Evolutionary conservation across 2,888 invertebrate genomes (phyloP).

Genomic region (Caenorhabditis zanzibari): DNA sequence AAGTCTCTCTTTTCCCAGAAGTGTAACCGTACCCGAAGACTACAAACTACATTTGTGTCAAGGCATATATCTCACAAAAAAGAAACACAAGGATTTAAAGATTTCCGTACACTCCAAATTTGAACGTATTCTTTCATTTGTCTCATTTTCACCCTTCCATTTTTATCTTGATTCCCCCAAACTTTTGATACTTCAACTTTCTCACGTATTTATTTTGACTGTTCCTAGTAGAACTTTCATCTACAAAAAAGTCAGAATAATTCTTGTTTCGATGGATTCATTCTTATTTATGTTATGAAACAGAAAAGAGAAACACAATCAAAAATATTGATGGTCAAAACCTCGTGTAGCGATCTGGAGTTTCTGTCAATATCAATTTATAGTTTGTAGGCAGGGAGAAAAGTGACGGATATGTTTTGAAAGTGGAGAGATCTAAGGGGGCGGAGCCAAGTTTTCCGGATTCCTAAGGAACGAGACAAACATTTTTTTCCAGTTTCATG

Average conservation of each 20-base stretch:
- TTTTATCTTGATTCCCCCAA: background rate
- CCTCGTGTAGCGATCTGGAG: slow-evolving; percentile 7
- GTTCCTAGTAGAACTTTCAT: background rate
- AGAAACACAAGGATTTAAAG: background rate
- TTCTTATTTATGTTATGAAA: background rate
- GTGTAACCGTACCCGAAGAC: background rate
- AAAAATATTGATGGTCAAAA: background rate
- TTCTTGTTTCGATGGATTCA: too few relatives aligned
- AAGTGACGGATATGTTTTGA: slow-evolving; percentile 2
- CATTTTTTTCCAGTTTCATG: too few relatives aligned
- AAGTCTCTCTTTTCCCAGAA: too few relatives aligned
- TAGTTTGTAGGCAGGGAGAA: background rate
- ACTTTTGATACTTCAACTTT: slow-evolving; percentile 17
- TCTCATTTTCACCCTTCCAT: background rate
- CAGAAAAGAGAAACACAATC: background rate
- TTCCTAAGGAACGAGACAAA: too few relatives aligned
- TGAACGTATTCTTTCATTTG: background rate
- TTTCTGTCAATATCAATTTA: slow-evolving; percentile 9
- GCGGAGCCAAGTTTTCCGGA: background rate
- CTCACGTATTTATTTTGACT: background rate
- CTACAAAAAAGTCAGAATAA: too few relatives aligned
- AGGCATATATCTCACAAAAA: background rate
- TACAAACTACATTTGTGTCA: slow-evolving; percentile 16
- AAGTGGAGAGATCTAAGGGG: slow-evolving; percentile 1
- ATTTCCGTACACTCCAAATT: background rate